Evolutionary conservation across 2,797 vertebrate genomes (phyloP), one percentile per base, ranked within the genome.

Genomic region (Danio tinwini): DNA sequence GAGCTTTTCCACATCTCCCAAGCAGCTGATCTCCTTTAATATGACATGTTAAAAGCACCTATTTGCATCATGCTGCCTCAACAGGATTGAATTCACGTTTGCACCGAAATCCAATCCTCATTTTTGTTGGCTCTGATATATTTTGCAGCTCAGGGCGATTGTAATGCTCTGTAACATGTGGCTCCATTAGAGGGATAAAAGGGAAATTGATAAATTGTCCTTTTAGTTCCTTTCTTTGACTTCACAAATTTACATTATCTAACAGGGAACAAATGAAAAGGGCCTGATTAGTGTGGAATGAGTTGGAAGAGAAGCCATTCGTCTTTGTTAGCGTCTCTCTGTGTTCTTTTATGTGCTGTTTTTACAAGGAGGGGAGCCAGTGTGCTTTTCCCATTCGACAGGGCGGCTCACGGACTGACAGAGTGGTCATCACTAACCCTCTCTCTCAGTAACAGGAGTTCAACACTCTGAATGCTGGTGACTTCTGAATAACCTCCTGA

Each of bases 201-300:
- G 80, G 87, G 83, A 81, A 87, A 78, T 87, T 94, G 92, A 94
- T 90, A 93, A 94, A 94, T 94, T 90, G 84, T 87, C 88, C 85
- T 91, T 92, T 92, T 92, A 92, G 91, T 88, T 91, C 89, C 86
- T 89, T 91, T 91, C 92, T 92, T 90, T 94, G 93, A 94, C 92
- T 93, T 93, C 92, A 93, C 93, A 91, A 93, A 94, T 94, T 92
- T 94, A 92, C 88, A 92, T 92, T 92, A 94, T 94, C 90, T 90
- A 88, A 91, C 91, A 86, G 81, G 76, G 76, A 80, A 75, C 74
- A 74, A 82, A 81, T 93, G 92, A 93, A 93, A 93, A 93, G 92
- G 59, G 87, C 88, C 91, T 94, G 91, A 94, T 94, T 94, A 93
- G 92, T 90, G 90, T 89, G 93, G 93, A 93, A 93, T 91, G 91